Base-by-base conservation (phyloP, 1,140 invertebrate species). In the Dreissena rostriformis region DNA sequence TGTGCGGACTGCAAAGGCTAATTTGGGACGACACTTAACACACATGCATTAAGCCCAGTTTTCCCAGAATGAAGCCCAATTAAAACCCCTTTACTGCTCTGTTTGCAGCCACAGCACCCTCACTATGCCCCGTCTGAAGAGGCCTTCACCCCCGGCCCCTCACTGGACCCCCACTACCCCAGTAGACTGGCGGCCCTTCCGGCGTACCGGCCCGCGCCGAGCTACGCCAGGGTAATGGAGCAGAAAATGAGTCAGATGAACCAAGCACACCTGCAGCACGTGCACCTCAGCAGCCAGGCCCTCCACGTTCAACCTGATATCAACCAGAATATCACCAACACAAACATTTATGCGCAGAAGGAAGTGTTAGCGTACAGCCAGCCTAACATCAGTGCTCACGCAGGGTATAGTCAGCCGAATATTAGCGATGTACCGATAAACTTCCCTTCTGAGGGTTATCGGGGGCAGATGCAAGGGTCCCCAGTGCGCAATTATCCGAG, bases 211-310 rank as follows among this genome's bases (percentile, higher is more conserved):
- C 97, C 96, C 28, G 97, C 97, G 4, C 98, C 98, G 0, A 97
- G 98, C 93, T 99, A 99, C 92, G 97, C 98, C 91, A 97, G 97
- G 0, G 97, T 98, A 10, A 95, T 99, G 66, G 96, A 97, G 90
- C 91, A 94, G 55, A 87, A 93, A 90, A 79, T 92, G 85, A 66
- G 67, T 76, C 82, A 93, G n/a, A 66, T 73, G 51, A 82, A 82
- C 51, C 82, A 86, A 24, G 73, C 84, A 53, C 81, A 84, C 49
- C 76, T 84, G 49, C 85, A 88, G 28, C 78, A 75, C 51, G 51
- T 83, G 22, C 65, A 74, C 26, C 29, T 26, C 52, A 66, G 61
- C 22, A 82, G 63, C 49, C 79, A 82, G 53, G 29, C 67, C 22
- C 66, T 79, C 15, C 29, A 77, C 17, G 24, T 28, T 29, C 66